Evolutionary conservation across 1,140 invertebrate genomes (phyloP), one percentile per base, ranked within the genome.

Genomic region (Heliconius eleuchia): DNA sequence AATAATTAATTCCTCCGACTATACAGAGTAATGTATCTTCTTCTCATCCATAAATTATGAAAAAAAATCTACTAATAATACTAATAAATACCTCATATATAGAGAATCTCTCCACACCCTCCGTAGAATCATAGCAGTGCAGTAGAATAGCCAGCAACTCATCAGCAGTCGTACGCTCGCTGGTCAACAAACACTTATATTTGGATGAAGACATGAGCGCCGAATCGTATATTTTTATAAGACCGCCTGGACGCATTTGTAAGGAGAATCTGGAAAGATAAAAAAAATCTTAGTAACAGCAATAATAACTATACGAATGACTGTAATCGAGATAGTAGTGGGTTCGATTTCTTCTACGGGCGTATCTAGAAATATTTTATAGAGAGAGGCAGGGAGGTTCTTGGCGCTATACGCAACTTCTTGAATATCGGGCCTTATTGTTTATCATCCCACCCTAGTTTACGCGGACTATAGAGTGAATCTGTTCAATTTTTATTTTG

Each of bases 171-270:
- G 98, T 99, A 85, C 96, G 95, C 82, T 98, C 98, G 77, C 98
- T 98, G 80, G 99, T 97, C 75, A 99, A 95, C 78, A 99, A 94
- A 85, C 97, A 98, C 93, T 99, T 99, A 95, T 99, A 99, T 94
- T 98, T 97, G 0, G 98, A 98, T 94, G 97, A 98, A 71, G 97
- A 97, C 96, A 98, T 98, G 73, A 98, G 95, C 55, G 97, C 97
- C 57, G 97, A 98, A 87, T 98, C 98, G 94, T 98, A 98, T 23
- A 99, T 97, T 94, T 98, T 98, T 76, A 99, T 97, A 71, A 99
- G 95, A 13, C 98, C 98, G 42, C 98, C 98, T 39, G 97, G 96
- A 83, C 97, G 96, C 84, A 97, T 97, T 94, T 98, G 97, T 60
- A 99, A 94, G 60, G 97, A 97, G 94, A 99, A 98, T 91, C 97